Percentiles rank a stretch among this genome's conserved stretches.
These are phyloP conservation scores for Machimus rusticus DNA, from an alignment of 2,888 invertebrate genomes.

Conservation along the genomic window DNA sequence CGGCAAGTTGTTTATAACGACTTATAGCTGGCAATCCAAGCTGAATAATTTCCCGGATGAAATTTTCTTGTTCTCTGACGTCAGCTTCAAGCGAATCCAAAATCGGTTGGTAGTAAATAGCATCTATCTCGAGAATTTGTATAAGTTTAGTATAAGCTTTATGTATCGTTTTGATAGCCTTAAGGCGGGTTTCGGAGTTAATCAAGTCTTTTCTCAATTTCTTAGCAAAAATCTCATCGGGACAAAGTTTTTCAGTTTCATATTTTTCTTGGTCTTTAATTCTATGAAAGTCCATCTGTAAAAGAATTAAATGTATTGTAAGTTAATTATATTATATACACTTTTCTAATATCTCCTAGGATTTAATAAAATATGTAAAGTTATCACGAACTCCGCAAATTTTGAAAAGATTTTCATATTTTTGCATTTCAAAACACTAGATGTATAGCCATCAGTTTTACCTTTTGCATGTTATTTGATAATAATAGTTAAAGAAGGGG, in stretches of 20 bases:
- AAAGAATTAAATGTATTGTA: background rate
- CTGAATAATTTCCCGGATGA: constrained; percentile 58
- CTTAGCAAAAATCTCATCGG: constrained; percentile 56
- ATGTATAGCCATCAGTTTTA: too few relatives aligned
- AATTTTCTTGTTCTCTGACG: constrained; percentile 59
- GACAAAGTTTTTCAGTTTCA: constrained; percentile 55
- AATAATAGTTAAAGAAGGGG: too few relatives aligned
- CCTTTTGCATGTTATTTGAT: too few relatives aligned
- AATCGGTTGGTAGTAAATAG: constrained; percentile 60
- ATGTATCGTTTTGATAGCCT: constrained; percentile 58
- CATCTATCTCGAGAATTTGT: constrained; percentile 54
- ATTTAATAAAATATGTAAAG: too few relatives aligned
- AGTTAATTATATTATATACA: too few relatives aligned
- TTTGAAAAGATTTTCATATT: too few relatives aligned
- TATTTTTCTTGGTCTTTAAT: constrained; percentile 59
- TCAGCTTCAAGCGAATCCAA: constrained; percentile 57
- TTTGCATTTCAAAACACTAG: too few relatives aligned
- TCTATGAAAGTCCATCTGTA: constrained; percentile 48
- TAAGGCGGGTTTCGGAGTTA: constrained; percentile 58
- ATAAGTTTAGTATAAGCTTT: constrained; percentile 58
- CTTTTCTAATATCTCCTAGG: too few relatives aligned
- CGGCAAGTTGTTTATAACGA: constrained; percentile 39
- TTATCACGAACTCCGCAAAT: too few relatives aligned
- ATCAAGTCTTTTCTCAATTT: constrained; percentile 56
- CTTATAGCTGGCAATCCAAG: constrained; percentile 59